These are phyloP conservation scores for Zosterops hypoxanthus DNA, from an alignment of 2,113 vertebrate species.

Conservation along the genomic window DNA sequence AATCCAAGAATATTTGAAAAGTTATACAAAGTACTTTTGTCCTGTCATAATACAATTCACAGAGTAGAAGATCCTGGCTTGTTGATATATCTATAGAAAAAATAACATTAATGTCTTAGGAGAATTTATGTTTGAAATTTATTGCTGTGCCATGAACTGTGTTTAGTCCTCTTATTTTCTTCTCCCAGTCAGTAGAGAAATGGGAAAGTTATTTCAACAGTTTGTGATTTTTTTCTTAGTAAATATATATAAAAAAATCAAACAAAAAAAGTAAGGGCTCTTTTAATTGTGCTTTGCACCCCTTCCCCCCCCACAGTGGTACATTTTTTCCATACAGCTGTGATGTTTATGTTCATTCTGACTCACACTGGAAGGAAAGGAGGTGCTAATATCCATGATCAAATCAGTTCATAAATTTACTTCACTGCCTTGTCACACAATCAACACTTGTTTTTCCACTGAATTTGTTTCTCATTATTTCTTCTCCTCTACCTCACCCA, in stretches of 20 bases:
- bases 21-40: neutral
- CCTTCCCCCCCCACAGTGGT: neutral
- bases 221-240: neutral
- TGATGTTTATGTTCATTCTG: constrained; percentile 46
- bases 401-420: constrained; percentile 70
- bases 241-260: neutral
- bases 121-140: neutral
- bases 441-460: constrained; percentile 64
- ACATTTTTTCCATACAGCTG: constrained; percentile 37
- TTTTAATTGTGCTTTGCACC: neutral
- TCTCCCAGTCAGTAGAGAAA: neutral
- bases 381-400: constrained; percentile 66
- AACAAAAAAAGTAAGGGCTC: accelerated
- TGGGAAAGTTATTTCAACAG: neutral
- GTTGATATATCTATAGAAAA: neutral
- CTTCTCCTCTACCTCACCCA: neutral
- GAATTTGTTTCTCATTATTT: constrained; percentile 69
- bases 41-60: neutral
- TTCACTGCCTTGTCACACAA: constrained; percentile 52
- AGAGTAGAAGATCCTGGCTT: neutral
- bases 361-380: constrained; percentile 60
- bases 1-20: neutral
- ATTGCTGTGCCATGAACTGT: neutral
- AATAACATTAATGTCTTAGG: neutral
- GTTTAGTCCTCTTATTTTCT: neutral